Percentiles rank a stretch among this genome's conserved stretches.
Conservation (phyloP, 2,888 invertebrate genomes). For the Lycia hirtaria region DNA sequence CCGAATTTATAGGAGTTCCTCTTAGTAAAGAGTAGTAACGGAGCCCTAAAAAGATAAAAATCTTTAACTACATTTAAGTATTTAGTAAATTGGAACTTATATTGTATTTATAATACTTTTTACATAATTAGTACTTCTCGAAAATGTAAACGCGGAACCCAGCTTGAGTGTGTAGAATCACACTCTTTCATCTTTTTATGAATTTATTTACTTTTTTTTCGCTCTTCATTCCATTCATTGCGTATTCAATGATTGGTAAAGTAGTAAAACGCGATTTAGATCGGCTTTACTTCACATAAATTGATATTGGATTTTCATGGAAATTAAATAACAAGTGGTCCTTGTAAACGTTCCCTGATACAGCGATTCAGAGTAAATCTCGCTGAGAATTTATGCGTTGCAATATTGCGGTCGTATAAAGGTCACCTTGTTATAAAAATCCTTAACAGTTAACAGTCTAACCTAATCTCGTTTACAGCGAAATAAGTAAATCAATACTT, state of each 20-base stretch:
- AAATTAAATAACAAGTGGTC: constrained; percentile 6
- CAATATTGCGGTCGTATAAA: neutral
- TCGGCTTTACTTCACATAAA: constrained; percentile 9
- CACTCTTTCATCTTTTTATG: constrained; percentile 2
- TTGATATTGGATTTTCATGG: constrained; percentile 23
- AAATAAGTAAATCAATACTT: neutral
- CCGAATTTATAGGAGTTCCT: no score
- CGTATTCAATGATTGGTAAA: constrained; percentile 25
- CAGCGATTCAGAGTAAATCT: neutral
- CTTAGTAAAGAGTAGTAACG: no score
- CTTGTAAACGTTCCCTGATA: neutral
- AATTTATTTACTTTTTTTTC: constrained; percentile 22
- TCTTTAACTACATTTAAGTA: no score
- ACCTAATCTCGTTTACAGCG: neutral
- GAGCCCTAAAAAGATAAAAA: no score
- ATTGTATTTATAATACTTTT: no score
- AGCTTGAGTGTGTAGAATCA: neutral
- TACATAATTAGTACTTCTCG: no score
- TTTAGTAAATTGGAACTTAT: no score
- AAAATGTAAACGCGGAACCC: no score
- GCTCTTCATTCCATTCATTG: constrained; percentile 17
- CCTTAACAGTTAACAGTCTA: neutral
- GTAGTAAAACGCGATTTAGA: constrained; percentile 14
- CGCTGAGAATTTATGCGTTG: neutral
- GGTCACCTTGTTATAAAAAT: neutral